Evolutionary conservation across 2,113 vertebrate species (phyloP), one percentile per base, ranked within the genome.

Genomic region (Arothron firmamentum): DNA sequence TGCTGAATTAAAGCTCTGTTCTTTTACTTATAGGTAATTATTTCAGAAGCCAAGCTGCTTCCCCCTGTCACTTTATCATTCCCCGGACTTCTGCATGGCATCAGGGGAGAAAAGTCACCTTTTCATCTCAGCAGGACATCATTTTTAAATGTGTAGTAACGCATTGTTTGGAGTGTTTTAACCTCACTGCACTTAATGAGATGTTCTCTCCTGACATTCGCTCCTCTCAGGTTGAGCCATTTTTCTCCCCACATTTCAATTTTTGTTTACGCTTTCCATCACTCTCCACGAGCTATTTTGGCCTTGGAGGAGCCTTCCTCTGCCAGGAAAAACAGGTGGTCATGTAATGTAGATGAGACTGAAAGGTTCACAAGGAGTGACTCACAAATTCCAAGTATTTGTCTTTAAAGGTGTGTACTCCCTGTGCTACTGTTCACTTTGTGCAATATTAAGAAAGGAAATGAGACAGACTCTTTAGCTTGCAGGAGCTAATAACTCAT

Each of bases 81-180:
- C 57, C 56, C 57, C 52, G 71, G 71, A 46, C 57, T 66, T 66
- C 45, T 54, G 58, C 50, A 25, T 18, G 34, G 45, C n/a, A 7
- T 47, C 62, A 62, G 67, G 47, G 71, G 62, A 75, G 65, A 61
- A 67, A 57, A 52, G 70, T 58, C 71, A 62, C 66, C 62, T 66
- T 64, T 80, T 65, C 54, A 66, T 80, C 67, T 74, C 77, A 56
- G 79, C 62, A 54, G 65, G 75, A 56, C 69, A 56, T 75, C 57
- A 56, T 68, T 84, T 62, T 70, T 68, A 83, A 72, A 75, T 23
- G 4, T 73, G 63, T 62, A 41, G 42, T 61, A 76, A 76, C 72
- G 83, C 72, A 61, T 78, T 72, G 75, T 83, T 87, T 81, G 74
- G 59, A 81, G 74, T 57, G 76, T 16, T 64, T 59, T 45, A 72